Conservation (phyloP, 92 coral and sea anemone species). For the Diadumene lineata region DNA sequence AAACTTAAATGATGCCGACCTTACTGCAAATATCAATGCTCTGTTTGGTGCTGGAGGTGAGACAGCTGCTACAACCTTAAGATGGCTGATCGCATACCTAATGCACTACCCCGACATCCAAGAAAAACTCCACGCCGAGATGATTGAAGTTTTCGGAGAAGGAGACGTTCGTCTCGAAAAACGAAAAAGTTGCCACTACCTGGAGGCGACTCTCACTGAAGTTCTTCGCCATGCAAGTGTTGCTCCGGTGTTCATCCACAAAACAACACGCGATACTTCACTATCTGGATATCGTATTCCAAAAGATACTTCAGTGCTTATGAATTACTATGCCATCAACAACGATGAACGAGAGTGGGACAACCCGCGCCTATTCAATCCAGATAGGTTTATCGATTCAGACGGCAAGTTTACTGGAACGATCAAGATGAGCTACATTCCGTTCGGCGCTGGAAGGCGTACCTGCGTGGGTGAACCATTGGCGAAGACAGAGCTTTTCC, state of each 20-base stretch:
- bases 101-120: conserved; percentile 71
- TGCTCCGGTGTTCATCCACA: conserved; percentile 65
- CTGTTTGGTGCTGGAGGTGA: conserved; percentile 68
- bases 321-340: conserved; percentile 77
- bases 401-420: conserved; percentile 57
- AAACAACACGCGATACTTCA: conserved; percentile 49
- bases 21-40: conserved; percentile 50
- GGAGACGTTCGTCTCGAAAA: conserved; percentile 46
- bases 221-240: conserved; percentile 52
- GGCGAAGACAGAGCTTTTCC: conserved; percentile 58
- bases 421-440: conserved; percentile 50
- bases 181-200: conserved; percentile 48
- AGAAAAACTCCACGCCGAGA: conserved; percentile 48
- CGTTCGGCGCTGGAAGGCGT: conserved; percentile 66
- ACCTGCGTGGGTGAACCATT: conserved; percentile 72
- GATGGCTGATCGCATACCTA: conserved; percentile 54
- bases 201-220: conserved; percentile 68
- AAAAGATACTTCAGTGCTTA: conserved; percentile 59
- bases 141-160: conserved; percentile 47
- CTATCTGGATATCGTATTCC: conserved; percentile 68
- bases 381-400: conserved; percentile 64
- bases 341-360: conserved; percentile 70
- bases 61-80: conserved; percentile 61
- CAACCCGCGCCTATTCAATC: conserved; percentile 59
- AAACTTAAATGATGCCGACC: conserved; percentile 29